Percentiles rank a stretch among this genome's conserved stretches.
phyloP scores from a whole-genome alignment of 2,888 invertebrate species.

The Pseudanteris insignis region DNA sequence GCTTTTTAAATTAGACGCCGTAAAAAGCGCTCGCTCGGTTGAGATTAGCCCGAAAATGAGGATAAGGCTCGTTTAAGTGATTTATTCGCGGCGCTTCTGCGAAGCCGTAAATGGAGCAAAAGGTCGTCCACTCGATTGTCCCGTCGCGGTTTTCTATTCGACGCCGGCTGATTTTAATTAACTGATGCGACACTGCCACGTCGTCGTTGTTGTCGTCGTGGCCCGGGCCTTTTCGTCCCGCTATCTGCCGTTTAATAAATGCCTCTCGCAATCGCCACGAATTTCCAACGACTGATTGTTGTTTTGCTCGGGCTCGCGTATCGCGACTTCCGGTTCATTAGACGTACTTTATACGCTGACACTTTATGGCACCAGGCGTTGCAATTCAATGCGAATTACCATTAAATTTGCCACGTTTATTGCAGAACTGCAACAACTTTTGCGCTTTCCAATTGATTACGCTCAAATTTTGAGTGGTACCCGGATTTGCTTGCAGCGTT shows the following conservation, averaged over 20 bases:
- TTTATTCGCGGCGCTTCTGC: conserved; percentile 21
- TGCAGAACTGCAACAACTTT: neutral
- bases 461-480: neutral
- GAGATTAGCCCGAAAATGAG: conserved; percentile 24
- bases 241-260: conserved; percentile 12
- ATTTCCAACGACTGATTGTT: conserved; percentile 30
- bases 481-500: neutral
- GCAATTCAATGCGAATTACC: conserved; percentile 8
- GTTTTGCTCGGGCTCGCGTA: conserved; percentile 41
- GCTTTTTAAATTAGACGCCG: conserved; percentile 59
- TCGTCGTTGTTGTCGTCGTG: neutral
- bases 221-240: conserved; percentile 4
- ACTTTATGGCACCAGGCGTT: conserved; percentile 12
- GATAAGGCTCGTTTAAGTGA: conserved; percentile 18
- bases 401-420: conserved; percentile 16
- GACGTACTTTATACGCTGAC: conserved; percentile 46
- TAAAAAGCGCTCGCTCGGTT: conserved; percentile 47
- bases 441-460: neutral
- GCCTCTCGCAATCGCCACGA: conserved; percentile 19
- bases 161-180: conserved; percentile 24
- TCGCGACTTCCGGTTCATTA: conserved; percentile 54
- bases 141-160: conserved; percentile 3
- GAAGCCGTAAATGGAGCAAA: conserved; percentile 29
- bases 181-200: conserved; percentile 3
- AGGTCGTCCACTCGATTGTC: conserved; percentile 13